phyloP scores from a whole-genome alignment of 2,797 vertebrate species.

The Dipus sagitta region DNA sequence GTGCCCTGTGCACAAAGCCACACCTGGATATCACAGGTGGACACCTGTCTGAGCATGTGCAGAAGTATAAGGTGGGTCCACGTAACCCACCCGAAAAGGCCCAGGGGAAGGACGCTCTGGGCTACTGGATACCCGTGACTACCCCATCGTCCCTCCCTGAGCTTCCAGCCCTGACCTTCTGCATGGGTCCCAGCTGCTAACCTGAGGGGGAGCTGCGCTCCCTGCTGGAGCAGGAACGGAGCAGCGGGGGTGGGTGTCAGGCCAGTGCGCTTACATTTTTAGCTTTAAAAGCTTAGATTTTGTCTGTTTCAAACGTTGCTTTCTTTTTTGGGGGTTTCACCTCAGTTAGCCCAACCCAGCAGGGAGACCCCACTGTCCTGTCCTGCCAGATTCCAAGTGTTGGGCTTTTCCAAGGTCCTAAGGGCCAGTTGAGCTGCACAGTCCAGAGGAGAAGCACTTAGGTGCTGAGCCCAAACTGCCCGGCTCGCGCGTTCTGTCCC shows the following conservation, averaged over 20 bases:
- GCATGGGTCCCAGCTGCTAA: neutral
- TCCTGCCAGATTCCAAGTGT: neutral
- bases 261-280: constrained; percentile 10
- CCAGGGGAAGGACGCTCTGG: neutral
- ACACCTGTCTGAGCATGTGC: neutral
- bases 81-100: neutral
- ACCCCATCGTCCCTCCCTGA: neutral
- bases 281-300: constrained; percentile 21
- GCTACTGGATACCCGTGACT: neutral
- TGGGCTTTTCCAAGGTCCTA: neutral
- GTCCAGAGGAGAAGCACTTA: neutral
- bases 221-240: neutral
- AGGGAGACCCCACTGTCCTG: neutral
- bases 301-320: neutral
- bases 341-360: neutral
- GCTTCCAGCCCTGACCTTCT: neutral
- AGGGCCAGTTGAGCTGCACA: neutral
- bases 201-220: neutral
- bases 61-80: neutral
- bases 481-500: neutral
- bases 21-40: fast-evolving
- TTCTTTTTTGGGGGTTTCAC: neutral
- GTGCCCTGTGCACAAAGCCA: neutral
- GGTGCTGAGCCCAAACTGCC: neutral
- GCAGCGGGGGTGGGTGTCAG: neutral